Conservation (phyloP, 1,140 invertebrate genomes). For the Ctenoplectra terminalis region DNA sequence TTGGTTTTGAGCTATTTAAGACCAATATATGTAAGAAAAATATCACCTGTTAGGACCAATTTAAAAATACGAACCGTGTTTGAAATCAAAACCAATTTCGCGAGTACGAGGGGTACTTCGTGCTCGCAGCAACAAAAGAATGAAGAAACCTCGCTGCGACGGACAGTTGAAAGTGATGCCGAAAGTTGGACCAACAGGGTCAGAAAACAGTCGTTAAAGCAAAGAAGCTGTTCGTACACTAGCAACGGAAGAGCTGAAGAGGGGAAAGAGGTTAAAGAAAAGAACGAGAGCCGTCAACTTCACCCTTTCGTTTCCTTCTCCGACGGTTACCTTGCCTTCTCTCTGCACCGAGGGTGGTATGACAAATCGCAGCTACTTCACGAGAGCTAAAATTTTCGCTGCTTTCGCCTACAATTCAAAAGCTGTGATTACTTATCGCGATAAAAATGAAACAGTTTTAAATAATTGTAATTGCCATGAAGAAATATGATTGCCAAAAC, state of each 20-base stretch:
- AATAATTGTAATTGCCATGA: too few species aligned
- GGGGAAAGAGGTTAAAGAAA: conserved; percentile 29
- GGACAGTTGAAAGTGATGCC: conserved; percentile 73
- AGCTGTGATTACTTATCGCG: too few species aligned
- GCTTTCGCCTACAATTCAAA: neutral
- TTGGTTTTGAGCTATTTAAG: too few species aligned
- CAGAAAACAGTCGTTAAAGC: conserved; percentile 72
- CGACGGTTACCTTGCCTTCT: conserved; percentile 29
- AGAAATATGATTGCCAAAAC: too few species aligned
- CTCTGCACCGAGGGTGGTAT: conserved; percentile 13
- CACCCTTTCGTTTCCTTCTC: conserved; percentile 64
- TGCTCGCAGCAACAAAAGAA: conserved; percentile 19
- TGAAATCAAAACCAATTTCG: conserved; percentile 1
- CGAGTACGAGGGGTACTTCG: neutral
- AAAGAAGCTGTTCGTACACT: conserved; percentile 62
- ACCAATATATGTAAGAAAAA: too few species aligned
- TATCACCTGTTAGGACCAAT: too few species aligned
- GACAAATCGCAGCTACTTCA: conserved; percentile 48
- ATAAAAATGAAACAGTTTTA: neutral
- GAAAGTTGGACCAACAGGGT: conserved; percentile 63
- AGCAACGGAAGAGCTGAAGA: conserved; percentile 4
- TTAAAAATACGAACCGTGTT: neutral
- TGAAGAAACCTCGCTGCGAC: conserved; percentile 53
- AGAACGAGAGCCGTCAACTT: conserved; percentile 62
- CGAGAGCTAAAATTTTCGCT: conserved; percentile 1